A percentile compares a stretch with the other conserved stretches of the same genome.
phyloP scores from a whole-genome alignment of 2,113 vertebrate species.

The Daubentonia madagascariensis region DNA sequence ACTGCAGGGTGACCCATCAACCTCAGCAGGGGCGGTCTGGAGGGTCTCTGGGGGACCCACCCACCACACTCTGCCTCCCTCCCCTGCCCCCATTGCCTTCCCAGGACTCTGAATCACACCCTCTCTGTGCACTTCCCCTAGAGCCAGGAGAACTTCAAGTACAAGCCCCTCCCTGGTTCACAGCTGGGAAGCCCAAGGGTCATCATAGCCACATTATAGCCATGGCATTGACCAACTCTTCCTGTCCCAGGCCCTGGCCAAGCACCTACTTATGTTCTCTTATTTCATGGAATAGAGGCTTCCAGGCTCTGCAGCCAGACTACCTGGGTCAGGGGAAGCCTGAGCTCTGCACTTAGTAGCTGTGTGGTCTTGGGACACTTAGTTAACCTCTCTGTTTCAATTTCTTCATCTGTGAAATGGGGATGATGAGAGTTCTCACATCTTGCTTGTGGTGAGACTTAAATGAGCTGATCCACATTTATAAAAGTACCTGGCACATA shows the following conservation, averaged over 20 bases:
- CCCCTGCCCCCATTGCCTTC: too few relatives aligned
- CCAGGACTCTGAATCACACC: neutral
- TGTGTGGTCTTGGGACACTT: neutral
- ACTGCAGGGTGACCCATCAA: neutral
- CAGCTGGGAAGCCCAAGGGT: neutral
- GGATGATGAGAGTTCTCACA: neutral
- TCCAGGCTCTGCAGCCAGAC: neutral
- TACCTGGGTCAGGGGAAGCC: neutral
- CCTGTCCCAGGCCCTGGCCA: neutral
- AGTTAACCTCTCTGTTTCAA: neutral
- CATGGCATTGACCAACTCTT: neutral
- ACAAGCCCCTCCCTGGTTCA: neutral
- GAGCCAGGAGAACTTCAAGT: neutral
- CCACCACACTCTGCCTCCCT: neutral
- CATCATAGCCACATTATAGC: too few relatives aligned
- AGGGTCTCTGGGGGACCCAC: too few relatives aligned
- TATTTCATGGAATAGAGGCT: neutral
- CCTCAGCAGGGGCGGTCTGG: too few relatives aligned
- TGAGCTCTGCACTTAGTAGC: neutral
- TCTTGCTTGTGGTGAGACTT: neutral
- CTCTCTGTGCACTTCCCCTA: neutral
- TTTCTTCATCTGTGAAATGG: neutral
- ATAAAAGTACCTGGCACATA: neutral
- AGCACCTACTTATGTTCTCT: neutral
- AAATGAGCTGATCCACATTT: neutral